Evolutionary conservation across 2,797 vertebrate genomes (phyloP).

Genomic region (Molossus molossus): DNA sequence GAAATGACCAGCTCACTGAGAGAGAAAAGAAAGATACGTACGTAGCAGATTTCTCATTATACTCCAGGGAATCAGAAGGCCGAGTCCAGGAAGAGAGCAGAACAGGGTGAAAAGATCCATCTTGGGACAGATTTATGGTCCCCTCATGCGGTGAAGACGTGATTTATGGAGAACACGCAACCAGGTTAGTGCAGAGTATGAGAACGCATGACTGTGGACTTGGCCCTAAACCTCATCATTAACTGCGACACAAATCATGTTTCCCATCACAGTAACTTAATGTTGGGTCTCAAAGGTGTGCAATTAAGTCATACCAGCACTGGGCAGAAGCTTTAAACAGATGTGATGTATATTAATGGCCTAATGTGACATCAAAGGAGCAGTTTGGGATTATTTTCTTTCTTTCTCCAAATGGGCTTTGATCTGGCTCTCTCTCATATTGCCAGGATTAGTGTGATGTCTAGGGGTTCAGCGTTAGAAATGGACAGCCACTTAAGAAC

Average conservation of each 20-base stretch:
- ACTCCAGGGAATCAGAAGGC: neutral
- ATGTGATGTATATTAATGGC: conserved; percentile 67
- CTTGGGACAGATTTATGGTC: neutral
- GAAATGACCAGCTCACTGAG: neutral
- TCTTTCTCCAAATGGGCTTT: conserved; percentile 65
- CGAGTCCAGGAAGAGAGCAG: neutral
- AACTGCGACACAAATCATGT: conserved; percentile 27
- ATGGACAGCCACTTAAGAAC: conserved; percentile 24
- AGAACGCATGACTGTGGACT: neutral
- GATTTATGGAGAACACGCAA: neutral
- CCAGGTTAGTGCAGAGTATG: neutral
- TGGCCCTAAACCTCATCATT: conserved; percentile 54
- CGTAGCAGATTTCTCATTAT: neutral
- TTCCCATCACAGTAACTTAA: conserved; percentile 41
- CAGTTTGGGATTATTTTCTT: conserved; percentile 59
- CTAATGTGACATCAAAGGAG: conserved; percentile 75
- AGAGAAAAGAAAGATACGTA: neutral
- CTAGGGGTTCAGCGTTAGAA: neutral
- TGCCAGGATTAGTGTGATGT: conserved; percentile 47
- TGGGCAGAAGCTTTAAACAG: conserved; percentile 62
- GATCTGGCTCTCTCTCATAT: conserved; percentile 45
- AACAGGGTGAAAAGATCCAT: neutral
- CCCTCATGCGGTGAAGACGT: neutral
- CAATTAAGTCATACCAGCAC: conserved; percentile 49
- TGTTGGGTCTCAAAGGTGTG: conserved; percentile 45